These are phyloP conservation scores for Sphaerophoria taeniata DNA, from an alignment of 2,888 invertebrate genomes.

Conservation along the genomic window DNA sequence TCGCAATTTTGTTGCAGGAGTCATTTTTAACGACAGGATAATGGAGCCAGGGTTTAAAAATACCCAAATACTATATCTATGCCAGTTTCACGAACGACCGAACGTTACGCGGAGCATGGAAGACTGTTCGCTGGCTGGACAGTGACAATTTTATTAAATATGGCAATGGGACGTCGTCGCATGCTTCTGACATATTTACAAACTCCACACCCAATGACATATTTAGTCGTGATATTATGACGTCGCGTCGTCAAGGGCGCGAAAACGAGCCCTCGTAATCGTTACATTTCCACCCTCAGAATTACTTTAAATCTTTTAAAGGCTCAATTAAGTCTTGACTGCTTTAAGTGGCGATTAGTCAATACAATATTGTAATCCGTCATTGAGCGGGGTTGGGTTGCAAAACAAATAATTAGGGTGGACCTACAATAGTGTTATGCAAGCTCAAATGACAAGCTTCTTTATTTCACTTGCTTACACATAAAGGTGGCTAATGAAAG, in stretches of 20 bases:
- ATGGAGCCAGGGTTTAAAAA: conserved; percentile 33
- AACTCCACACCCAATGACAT: conserved; percentile 67
- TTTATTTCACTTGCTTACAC: not conserved
- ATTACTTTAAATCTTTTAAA: conserved; percentile 61
- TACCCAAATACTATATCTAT: conserved; percentile 14
- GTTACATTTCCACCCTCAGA: conserved; percentile 10
- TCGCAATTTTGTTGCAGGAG: conserved; percentile 67
- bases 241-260: conserved; percentile 15
- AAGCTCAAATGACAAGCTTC: conserved; percentile 33
- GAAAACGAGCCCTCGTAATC: not conserved
- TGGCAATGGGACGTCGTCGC: conserved; percentile 74
- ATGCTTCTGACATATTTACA: conserved; percentile 70
- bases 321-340: conserved; percentile 54
- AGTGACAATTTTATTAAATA: conserved; percentile 72
- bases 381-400: conserved; percentile 17
- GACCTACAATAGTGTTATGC: conserved; percentile 58
- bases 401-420: conserved; percentile 1
- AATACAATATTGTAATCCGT: conserved; percentile 47
- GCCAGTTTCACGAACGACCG: conserved; percentile 14
- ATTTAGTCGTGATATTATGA: conserved; percentile 48
- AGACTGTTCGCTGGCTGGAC: conserved; percentile 20
- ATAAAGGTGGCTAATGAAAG: not conserved
- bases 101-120: too few relatives aligned
- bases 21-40: conserved; percentile 72
- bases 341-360: conserved; percentile 18